Evolutionary conservation across 2,113 vertebrate species (phyloP).

Genomic region (Coregonus clupeaformis): DNA sequence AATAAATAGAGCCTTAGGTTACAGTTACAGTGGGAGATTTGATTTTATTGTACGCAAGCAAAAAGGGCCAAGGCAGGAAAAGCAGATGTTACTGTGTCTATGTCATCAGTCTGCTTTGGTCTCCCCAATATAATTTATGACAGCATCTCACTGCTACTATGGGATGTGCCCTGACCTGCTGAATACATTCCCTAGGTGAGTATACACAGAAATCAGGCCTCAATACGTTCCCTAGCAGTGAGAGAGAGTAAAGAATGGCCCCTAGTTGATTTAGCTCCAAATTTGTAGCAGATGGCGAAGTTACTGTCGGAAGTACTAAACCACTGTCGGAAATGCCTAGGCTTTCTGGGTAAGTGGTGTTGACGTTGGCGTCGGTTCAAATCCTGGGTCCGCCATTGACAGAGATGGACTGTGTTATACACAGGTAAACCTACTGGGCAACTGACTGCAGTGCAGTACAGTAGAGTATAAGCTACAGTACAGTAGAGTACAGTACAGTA

Average conservation of each 20-base stretch:
- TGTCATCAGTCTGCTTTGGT: slow-evolving; percentile 9
- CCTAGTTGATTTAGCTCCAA: slow-evolving; percentile 1
- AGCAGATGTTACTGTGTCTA: slow-evolving; percentile 19
- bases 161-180: slow-evolving; percentile 37
- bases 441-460: neutral
- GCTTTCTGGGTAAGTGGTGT: too few species aligned
- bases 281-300: too few species aligned
- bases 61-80: slow-evolving; percentile 9
- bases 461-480: neutral
- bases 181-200: slow-evolving; percentile 1
- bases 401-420: too few species aligned
- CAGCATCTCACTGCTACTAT: slow-evolving; percentile 25
- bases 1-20: neutral
- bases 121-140: slow-evolving; percentile 17
- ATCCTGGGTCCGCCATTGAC: too few species aligned
- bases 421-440: neutral
- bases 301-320: too few species aligned
- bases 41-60: neutral
- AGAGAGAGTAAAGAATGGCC: slow-evolving; percentile 3
- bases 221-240: neutral
- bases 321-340: too few species aligned
- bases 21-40: slow-evolving; percentile 2
- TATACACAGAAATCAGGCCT: slow-evolving; percentile 16
- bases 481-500: neutral
- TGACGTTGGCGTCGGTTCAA: too few species aligned